Evolutionary conservation across 2,888 invertebrate species (phyloP).

Genomic region (Hemistola chrysoprasaria): DNA sequence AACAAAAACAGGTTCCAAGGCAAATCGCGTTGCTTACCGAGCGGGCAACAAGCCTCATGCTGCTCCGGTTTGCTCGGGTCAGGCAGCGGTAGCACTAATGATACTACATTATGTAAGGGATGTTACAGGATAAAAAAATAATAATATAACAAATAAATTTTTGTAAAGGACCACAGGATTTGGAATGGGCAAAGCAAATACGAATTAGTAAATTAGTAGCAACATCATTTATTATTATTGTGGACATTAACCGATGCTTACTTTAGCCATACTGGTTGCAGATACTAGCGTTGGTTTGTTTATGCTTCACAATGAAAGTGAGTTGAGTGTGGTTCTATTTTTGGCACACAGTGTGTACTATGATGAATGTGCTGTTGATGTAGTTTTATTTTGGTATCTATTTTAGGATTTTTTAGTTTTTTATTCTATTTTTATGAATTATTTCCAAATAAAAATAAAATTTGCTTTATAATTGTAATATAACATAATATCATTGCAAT

Average conservation of each 20-base stretch:
- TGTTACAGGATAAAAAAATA: constrained; percentile 65
- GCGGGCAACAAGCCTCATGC: constrained; percentile 95
- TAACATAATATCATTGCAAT: too few species aligned
- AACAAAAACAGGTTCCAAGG: constrained; percentile 42
- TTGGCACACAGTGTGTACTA: constrained; percentile 9
- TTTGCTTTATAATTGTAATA: too few species aligned
- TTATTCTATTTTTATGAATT: too few species aligned
- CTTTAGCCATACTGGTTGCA: constrained; percentile 52
- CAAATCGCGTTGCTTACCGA: constrained; percentile 84
- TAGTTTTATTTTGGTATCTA: too few species aligned
- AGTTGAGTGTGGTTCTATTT: constrained; percentile 31
- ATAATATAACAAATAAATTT: constrained; percentile 48
- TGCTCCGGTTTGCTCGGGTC: constrained; percentile 93
- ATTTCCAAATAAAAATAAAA: too few species aligned
- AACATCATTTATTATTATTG: constrained; percentile 57
- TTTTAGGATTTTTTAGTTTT: too few species aligned
- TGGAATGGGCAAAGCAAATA: constrained; percentile 76
- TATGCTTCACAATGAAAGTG: constrained; percentile 40
- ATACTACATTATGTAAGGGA: constrained; percentile 81
- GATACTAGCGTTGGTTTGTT: constrained; percentile 26
- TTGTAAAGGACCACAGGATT: constrained; percentile 54
- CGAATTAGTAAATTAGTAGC: constrained; percentile 82
- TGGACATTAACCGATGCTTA: constrained; percentile 56
- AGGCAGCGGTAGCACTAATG: constrained; percentile 91
- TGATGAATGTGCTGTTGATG: constrained; percentile 13